Base-by-base conservation (phyloP, 2,888 invertebrate species). In the Rhagonycha fulva region DNA sequence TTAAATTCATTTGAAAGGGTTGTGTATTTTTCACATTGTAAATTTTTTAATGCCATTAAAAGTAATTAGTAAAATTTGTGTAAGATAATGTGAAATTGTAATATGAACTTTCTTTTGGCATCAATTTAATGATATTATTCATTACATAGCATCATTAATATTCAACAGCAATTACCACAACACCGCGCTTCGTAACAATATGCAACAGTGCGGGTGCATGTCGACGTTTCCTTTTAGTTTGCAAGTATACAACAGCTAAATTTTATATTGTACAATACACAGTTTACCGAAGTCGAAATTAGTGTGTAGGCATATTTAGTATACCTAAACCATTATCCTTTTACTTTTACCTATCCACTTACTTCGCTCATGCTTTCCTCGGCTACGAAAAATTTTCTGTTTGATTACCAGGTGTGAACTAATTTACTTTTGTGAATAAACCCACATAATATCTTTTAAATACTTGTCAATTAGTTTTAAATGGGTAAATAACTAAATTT, bases 91-190 rank as follows among this genome's bases (percentile, higher is more conserved):
- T 4, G n/a, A 47, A 47, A n/a, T 47, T 47, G 47, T 47, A 47
- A 47, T 47, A 47, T n/a, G 47, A 47, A 47, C 47, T 47, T 47
- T 47, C 47, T 47, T 47, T 47, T 47, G 47, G n/a, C 47, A 47
- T 47, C 47, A 47, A 47, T 47, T 47, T 47, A 47, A 47, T 47
- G 47, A 47, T 47, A 47, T 47, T 47, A 47, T 47, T 47, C 47
- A 47, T 47, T 47, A 47, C 47, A 60, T 60, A 69, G 47, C 47
- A 30, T 32, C 68, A 69, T 69, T 69, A 69, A 69, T 69, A 69
- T 69, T 69, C 32, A 69, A 69, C 68, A 69, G 68, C 30, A 69
- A 69, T 69, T 69, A 67, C 24, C 28, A 67, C 26, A 14, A 67
- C 28, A 24, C 23, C 12, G 28, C 12, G 28, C 26, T 67, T n/a